phyloP scores from a whole-genome alignment of 2,888 invertebrate genomes.

The Chesias legatella region DNA sequence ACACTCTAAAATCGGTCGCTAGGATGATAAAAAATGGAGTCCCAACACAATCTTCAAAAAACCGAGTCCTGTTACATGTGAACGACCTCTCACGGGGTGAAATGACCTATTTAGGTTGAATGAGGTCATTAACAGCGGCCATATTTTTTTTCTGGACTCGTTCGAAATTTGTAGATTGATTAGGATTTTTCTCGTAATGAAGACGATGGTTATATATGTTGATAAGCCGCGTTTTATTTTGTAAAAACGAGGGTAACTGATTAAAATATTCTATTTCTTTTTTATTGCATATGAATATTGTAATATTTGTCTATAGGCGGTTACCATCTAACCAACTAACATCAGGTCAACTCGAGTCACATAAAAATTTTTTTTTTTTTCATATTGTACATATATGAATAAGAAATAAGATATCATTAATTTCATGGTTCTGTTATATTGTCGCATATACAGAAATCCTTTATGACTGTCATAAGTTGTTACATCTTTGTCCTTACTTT shows the following conservation, averaged over 20 bases:
- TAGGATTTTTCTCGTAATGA: constrained; percentile 23
- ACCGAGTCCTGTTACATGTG: constrained; percentile 73
- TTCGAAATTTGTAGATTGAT: constrained; percentile 31
- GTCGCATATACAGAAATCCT: no score
- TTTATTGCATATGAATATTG: no score
- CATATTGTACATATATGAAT: no score
- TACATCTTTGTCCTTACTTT: no score
- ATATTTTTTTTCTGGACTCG: constrained; percentile 30
- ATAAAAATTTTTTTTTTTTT: no score
- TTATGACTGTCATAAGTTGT: no score
- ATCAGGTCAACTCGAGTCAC: no score
- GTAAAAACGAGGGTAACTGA: constrained; percentile 3
- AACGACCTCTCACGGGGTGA: constrained; percentile 69
- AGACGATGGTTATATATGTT: constrained; percentile 10
- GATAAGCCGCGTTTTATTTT: constrained; percentile 17
- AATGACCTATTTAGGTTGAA: constrained; percentile 75
- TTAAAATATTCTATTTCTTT: not conserved
- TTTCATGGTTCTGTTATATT: no score
- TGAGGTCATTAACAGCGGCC: constrained; percentile 59
- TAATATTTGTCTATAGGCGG: no score
- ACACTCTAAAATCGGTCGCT: constrained; percentile 65
- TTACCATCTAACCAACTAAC: no score
- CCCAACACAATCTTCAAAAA: constrained; percentile 54
- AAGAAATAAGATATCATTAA: no score
- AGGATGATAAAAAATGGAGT: constrained; percentile 74